Conservation (phyloP, 2,797 vertebrate genomes). For the Syncerus caffer region DNA sequence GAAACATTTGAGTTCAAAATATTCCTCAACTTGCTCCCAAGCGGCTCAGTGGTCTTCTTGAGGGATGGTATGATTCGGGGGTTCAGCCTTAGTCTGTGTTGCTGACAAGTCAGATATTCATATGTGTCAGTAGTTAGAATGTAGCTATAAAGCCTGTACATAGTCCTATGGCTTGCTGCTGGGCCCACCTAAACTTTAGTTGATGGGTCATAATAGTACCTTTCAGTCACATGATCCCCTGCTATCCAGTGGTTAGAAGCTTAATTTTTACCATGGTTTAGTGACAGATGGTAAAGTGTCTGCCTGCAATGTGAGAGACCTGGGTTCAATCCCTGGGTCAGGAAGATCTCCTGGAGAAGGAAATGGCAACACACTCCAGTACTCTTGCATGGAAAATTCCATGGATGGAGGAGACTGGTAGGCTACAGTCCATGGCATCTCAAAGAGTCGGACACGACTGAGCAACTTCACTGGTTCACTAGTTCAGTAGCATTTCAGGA, state of each 20-base stretch:
- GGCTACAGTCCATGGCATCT: neutral
- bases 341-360: neutral
- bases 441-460: rapidly evolving
- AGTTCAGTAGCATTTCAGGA: neutral
- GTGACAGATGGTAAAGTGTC: neutral
- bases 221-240: neutral
- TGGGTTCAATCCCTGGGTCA: neutral
- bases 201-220: neutral
- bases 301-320: neutral
- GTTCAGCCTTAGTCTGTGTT: neutral
- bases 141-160: too few species aligned
- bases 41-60: neutral
- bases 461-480: neutral
- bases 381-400: neutral
- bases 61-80: neutral
- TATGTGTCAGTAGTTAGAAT: neutral
- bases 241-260: neutral
- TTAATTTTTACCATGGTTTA: neutral
- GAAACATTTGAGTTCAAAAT: neutral
- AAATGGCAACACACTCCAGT: neutral
- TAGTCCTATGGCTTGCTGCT: too few species aligned
- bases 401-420: neutral
- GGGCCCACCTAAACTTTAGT: neutral
- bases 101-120: neutral
- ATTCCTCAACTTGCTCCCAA: neutral